phyloP scores from a whole-genome alignment of 2,888 invertebrate species.

The Magallana nippona region DNA sequence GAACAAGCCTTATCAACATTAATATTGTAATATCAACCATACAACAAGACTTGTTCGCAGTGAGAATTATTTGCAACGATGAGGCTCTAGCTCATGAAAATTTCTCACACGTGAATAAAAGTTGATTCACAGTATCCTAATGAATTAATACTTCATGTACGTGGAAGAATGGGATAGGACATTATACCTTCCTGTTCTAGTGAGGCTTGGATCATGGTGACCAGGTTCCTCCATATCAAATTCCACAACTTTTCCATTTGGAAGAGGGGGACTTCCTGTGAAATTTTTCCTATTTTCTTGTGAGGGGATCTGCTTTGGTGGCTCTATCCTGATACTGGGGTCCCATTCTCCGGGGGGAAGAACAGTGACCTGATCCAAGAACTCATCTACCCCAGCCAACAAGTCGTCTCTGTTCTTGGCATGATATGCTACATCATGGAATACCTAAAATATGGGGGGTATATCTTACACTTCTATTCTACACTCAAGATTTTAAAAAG shows the following conservation, averaged over 20 bases:
- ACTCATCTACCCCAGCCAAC: conserved; percentile 94
- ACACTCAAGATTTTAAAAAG: no score
- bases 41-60: no score
- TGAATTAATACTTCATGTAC: background rate
- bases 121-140: no score
- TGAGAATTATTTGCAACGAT: no score
- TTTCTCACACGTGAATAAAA: no score
- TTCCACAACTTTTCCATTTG: conserved; percentile 67
- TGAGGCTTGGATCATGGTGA: conserved; percentile 71
- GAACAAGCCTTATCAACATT: no score
- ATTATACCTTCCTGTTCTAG: conserved; percentile 75
- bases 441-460: conserved; percentile 66
- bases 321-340: conserved; percentile 87
- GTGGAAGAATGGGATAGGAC: background rate
- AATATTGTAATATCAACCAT: no score
- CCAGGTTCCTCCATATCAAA: conserved; percentile 69
- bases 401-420: conserved; percentile 87
- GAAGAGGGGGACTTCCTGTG: conserved; percentile 61
- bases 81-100: no score
- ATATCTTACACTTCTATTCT: background rate
- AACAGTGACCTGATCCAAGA: conserved; percentile 89
- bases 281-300: conserved; percentile 71
- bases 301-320: conserved; percentile 77
- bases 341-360: conserved; percentile 99
- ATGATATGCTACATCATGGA: conserved; percentile 78